Evolutionary conservation across 2,113 vertebrate genomes (phyloP).

Genomic region (Pteronura brasiliensis): DNA sequence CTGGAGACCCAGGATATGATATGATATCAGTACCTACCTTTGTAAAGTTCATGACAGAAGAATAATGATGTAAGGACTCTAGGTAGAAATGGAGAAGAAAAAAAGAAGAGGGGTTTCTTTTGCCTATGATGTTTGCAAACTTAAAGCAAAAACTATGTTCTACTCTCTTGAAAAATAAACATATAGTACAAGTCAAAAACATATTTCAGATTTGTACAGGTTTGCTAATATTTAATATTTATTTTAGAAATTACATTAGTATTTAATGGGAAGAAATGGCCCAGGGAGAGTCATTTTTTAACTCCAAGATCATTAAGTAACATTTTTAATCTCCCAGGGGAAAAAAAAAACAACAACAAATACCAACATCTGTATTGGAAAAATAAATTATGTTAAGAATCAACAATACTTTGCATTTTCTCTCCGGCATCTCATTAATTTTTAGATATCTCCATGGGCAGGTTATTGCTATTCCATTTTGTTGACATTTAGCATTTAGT

Average conservation of each 20-base stretch:
- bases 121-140: not conserved
- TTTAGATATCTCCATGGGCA: conserved; percentile 3
- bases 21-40: not conserved
- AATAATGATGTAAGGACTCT: not conserved
- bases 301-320: conserved; percentile 28
- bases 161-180: conserved; percentile 10
- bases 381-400: conserved; percentile 31
- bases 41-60: not conserved
- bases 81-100: not conserved
- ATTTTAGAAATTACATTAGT: conserved; percentile 29
- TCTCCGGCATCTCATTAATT: conserved; percentile 29
- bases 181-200: not conserved
- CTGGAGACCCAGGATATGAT: not conserved
- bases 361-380: conserved; percentile 4
- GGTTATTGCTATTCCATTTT: conserved; percentile 26
- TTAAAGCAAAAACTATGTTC: not conserved
- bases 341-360: not conserved
- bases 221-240: conserved; percentile 32
- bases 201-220: conserved; percentile 25
- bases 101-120: not conserved
- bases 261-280: not conserved
- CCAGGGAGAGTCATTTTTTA: not conserved
- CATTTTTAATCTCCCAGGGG: not conserved
- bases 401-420: conserved; percentile 47
- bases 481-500: conserved; percentile 39